Evolutionary conservation across 2,888 invertebrate species (phyloP).

Genomic region (Eupeodes latifasciatus): DNA sequence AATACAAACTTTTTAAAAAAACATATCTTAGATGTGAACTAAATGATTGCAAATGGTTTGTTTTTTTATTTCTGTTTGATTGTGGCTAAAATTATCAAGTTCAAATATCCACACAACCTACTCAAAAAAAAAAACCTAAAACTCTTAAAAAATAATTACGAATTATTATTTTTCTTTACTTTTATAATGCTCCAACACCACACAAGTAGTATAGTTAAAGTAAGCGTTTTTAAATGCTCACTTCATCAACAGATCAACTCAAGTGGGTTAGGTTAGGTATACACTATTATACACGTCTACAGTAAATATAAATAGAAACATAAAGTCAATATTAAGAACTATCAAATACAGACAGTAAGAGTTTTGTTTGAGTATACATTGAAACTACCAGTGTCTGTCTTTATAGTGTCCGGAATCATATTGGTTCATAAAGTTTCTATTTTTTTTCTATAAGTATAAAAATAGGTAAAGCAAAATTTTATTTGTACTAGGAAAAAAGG

Average conservation of each 20-base stretch:
- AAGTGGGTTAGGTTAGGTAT: not conserved
- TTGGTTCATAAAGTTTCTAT: not conserved
- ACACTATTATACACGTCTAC: not conserved
- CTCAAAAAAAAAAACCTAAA: not conserved
- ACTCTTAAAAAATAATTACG: not conserved
- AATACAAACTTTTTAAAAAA: no score
- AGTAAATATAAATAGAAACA: constrained; percentile 63
- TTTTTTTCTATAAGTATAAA: no score
- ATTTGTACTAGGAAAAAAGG: no score
- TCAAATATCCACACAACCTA: not conserved
- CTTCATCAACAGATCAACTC: constrained; percentile 33
- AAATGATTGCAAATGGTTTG: no score
- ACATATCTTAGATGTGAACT: no score
- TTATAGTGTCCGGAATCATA: constrained; percentile 3
- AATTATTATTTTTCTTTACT: constrained; percentile 27
- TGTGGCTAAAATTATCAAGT: not conserved
- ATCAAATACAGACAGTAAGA: not conserved
- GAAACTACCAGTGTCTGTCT: constrained; percentile 29
- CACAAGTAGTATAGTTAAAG: not conserved
- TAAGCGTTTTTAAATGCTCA: constrained; percentile 52
- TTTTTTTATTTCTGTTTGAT: no score
- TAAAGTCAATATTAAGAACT: constrained; percentile 26
- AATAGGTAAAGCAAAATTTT: no score
- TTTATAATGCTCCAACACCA: constrained; percentile 46
- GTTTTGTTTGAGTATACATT: constrained; percentile 36